Conservation (phyloP, 2,888 invertebrate species). For the Eustalomyia histrio region DNA sequence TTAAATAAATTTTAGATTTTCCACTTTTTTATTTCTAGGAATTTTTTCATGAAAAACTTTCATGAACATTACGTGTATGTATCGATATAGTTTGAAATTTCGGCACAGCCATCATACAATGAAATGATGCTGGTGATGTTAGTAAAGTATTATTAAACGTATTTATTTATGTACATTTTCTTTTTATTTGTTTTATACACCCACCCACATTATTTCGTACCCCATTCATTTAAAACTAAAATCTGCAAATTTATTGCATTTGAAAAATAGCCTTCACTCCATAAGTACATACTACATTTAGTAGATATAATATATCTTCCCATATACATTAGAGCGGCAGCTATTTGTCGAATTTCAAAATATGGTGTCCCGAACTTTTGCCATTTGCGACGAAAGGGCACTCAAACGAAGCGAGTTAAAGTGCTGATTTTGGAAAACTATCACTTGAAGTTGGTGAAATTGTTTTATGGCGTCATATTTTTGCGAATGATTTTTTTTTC, state of each 20-base stretch:
- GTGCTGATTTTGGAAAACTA: too few species aligned
- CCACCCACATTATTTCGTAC: slow-evolving; percentile 31
- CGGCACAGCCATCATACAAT: slow-evolving; percentile 23
- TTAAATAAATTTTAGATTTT: slow-evolving; percentile 12
- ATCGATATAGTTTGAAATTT: slow-evolving; percentile 29
- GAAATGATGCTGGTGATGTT: slow-evolving; percentile 13
- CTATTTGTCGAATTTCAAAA: too few species aligned
- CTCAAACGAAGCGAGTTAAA: too few species aligned
- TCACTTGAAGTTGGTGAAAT: too few species aligned
- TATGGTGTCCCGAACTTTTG: too few species aligned
- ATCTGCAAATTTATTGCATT: slow-evolving; percentile 55
- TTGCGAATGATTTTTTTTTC: too few species aligned
- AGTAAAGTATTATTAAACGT: slow-evolving; percentile 30
- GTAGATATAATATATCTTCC: too few species aligned
- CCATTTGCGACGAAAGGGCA: too few species aligned
- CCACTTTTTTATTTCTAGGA: slow-evolving; percentile 25
- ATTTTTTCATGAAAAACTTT: slow-evolving; percentile 33
- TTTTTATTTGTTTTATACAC: slow-evolving; percentile 30
- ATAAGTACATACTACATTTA: neutral
- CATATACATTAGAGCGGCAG: too few species aligned
- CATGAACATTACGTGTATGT: neutral
- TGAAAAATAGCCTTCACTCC: neutral
- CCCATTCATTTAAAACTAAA: slow-evolving; percentile 34
- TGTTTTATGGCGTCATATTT: too few species aligned
- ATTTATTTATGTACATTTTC: slow-evolving; percentile 5